Evolutionary conservation across 2,888 invertebrate species (phyloP).

Genomic region (Ctenicera cuprea): DNA sequence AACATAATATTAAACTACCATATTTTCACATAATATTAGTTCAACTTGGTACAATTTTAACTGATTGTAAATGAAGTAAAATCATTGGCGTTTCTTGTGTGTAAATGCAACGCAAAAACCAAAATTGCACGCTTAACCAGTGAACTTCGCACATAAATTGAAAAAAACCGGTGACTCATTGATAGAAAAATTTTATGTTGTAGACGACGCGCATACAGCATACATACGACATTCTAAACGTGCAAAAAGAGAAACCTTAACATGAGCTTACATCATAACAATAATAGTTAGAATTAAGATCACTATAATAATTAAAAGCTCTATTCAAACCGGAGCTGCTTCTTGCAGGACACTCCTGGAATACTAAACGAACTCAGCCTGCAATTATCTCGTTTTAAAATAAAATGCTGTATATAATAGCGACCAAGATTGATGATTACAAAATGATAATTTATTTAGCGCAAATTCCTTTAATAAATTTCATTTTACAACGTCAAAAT

Average conservation of each 20-base stretch:
- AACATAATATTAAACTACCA: no score
- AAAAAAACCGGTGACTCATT: slow-evolving; percentile 29
- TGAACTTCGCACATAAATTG: slow-evolving; percentile 48
- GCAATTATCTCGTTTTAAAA: slow-evolving; percentile 18
- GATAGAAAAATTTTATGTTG: slow-evolving; percentile 39
- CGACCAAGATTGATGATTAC: slow-evolving; percentile 25
- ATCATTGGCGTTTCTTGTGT: not conserved
- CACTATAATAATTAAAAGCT: slow-evolving; percentile 56
- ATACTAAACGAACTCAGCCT: slow-evolving; percentile 30
- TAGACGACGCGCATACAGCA: slow-evolving; percentile 30
- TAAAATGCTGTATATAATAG: slow-evolving; percentile 3
- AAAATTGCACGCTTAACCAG: slow-evolving; percentile 9
- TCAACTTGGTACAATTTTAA: no score
- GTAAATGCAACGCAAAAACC: slow-evolving; percentile 2
- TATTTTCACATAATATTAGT: no score
- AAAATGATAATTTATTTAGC: slow-evolving; percentile 32
- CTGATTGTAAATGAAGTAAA: not conserved
- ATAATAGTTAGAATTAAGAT: slow-evolving; percentile 54
- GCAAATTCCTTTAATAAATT: slow-evolving; percentile 28
- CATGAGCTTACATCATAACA: slow-evolving; percentile 57
- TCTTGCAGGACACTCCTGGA: slow-evolving; percentile 28
- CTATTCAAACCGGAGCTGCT: slow-evolving; percentile 37
- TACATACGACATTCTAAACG: slow-evolving; percentile 30
- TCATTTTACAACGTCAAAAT: slow-evolving; percentile 3
- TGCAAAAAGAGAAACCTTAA: slow-evolving; percentile 44